These are phyloP conservation scores for Cydia pomonella DNA, from an alignment of 1,140 invertebrate genomes.

Conservation along the genomic window DNA sequence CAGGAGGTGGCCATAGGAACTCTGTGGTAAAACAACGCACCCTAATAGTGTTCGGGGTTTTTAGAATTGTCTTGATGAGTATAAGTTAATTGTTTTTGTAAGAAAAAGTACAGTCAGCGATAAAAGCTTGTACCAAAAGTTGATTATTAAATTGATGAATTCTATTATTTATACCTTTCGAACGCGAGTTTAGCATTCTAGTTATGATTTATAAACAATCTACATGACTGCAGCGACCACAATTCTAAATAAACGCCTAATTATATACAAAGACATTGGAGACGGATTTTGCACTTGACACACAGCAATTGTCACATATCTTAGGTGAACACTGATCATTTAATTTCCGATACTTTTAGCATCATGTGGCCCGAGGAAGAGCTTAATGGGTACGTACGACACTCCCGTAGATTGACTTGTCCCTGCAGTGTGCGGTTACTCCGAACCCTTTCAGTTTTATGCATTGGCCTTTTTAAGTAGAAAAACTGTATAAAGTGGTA, in stretches of 20 bases:
- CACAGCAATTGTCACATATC: not conserved
- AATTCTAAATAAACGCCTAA: not conserved
- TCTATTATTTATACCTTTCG: too few species aligned
- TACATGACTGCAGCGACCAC: not conserved
- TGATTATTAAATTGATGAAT: too few species aligned
- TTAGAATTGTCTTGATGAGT: too few species aligned
- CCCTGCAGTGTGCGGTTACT: constrained; percentile 26
- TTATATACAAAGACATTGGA: not conserved
- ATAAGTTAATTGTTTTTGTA: too few species aligned
- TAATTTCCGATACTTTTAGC: constrained; percentile 24
- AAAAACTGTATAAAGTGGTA: constrained; percentile 73
- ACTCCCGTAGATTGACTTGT: constrained; percentile 17
- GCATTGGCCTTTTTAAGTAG: constrained; percentile 48
- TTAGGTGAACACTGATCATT: constrained; percentile 26
- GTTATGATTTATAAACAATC: not conserved
- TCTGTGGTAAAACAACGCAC: too few species aligned
- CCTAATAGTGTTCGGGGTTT: too few species aligned
- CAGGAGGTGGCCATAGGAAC: too few species aligned
- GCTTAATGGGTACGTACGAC: constrained; percentile 9
- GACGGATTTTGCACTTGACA: not conserved
- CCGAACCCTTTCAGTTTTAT: constrained; percentile 34
- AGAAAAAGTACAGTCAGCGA: too few species aligned
- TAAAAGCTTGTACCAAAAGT: too few species aligned
- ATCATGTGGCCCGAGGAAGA: constrained; percentile 31
- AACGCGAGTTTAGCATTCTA: too few species aligned